Evolutionary conservation across 1,140 invertebrate genomes (phyloP).

Genomic region (Rhopalosiphum maidis): DNA sequence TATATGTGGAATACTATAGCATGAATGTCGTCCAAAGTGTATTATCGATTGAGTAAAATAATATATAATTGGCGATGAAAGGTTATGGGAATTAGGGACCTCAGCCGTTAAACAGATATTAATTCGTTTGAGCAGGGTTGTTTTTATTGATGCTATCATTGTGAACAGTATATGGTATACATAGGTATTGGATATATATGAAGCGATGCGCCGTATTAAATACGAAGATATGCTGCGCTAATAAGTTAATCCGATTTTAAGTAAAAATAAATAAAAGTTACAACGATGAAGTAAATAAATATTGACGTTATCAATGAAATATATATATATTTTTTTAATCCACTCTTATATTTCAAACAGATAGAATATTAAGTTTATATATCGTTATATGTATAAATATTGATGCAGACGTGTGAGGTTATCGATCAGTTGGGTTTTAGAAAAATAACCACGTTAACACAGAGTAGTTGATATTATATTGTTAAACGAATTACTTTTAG

Average conservation of each 20-base stretch:
- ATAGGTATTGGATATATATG: background rate
- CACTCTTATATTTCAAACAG: background rate
- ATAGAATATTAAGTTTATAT: background rate
- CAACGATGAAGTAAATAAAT: background rate
- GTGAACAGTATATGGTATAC: background rate
- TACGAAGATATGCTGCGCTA: background rate
- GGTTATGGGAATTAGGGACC: background rate
- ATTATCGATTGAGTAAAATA: background rate
- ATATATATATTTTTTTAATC: background rate
- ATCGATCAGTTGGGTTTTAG: background rate
- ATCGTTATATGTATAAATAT: background rate
- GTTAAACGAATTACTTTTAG: background rate
- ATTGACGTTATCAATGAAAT: background rate
- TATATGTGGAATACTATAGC: too few species aligned
- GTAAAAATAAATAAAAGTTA: slow-evolving; percentile 12
- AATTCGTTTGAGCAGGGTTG: background rate
- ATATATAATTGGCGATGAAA: background rate
- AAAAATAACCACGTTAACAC: background rate
- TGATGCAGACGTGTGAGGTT: background rate
- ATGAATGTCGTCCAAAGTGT: background rate
- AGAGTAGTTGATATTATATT: background rate
- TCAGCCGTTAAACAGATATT: background rate
- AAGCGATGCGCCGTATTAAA: background rate
- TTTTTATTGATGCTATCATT: background rate
- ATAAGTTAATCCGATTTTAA: background rate